These are phyloP conservation scores for Cardiocondyla obscurior DNA, from an alignment of 1,140 invertebrate genomes.

Conservation along the genomic window DNA sequence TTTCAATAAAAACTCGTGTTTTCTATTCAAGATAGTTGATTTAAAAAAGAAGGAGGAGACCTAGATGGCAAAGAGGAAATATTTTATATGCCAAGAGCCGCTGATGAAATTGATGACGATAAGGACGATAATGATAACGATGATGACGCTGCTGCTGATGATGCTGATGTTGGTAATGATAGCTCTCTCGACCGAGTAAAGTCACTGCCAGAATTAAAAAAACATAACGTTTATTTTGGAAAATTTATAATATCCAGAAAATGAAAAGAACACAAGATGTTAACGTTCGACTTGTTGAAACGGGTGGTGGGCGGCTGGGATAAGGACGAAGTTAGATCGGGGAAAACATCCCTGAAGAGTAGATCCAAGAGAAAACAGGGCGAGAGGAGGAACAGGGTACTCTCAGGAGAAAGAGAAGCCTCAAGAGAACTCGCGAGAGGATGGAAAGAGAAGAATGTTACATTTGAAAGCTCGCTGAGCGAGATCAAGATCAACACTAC, in stretches of 20 bases:
- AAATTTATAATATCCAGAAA: slow-evolving; percentile 55
- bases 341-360: slow-evolving; percentile 9
- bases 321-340: not conserved
- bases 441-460: slow-evolving; percentile 3
- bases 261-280: slow-evolving; percentile 39
- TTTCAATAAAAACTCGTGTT: not conserved
- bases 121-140: not conserved
- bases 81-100: not conserved
- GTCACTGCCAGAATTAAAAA: slow-evolving; percentile 28
- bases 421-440: not conserved
- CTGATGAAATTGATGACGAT: not conserved
- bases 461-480: slow-evolving; percentile 13
- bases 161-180: not conserved
- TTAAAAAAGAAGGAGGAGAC: not conserved
- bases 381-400: slow-evolving; percentile 6
- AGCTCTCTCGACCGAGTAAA: slow-evolving; percentile 44
- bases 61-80: not conserved
- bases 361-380: not conserved
- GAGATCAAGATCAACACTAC: slow-evolving; percentile 33
- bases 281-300: slow-evolving; percentile 12
- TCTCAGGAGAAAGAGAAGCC: not conserved
- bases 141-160: not conserved
- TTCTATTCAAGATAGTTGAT: not conserved
- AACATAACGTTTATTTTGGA: slow-evolving; percentile 53
- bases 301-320: not conserved